Base-by-base conservation (phyloP, 2,797 vertebrate genomes). In the Lithobates pipiens region DNA sequence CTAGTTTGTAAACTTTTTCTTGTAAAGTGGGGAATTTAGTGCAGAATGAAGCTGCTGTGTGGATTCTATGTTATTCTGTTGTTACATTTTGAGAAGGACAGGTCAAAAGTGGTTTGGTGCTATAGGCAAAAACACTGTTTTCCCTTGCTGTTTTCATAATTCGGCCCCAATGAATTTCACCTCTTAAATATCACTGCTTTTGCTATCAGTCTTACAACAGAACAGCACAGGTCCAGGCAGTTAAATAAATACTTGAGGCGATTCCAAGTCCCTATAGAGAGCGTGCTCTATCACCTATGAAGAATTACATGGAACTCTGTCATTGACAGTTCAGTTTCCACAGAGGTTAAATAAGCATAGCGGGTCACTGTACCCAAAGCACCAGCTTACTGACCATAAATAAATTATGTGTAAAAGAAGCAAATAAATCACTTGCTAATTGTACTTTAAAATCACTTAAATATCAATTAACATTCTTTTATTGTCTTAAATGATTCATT, bases 331-430 rank as follows among this genome's bases (percentile, higher is more conserved):
- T 79, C 5, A 81, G 81, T 79, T 87, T 83, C 67, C 68, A 36
- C 44, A 83, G 63, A 87, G 85, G 81, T 87, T 87, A 87, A 83
- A 80, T 42, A 87, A 87, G 85, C 81, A 87, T 8, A 75, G 25
- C 25, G 39, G 85, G 85, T 83, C 76, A 83, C 61, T 50, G 79
- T 50, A 75, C 36, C 50, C 61, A 42, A 50, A 83, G 69, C n/a
- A 75, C 50, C 76, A 27, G 70, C 29, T 63, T 27, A 69, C 32
- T 44, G 63, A 68, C 76, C 73, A 36, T 36, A 76, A 57, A 82
- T 76, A 44, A 34, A 42, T 86, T 50, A 77, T 82, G 76, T 44
- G 85, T 61, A 65, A 44, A 11, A 81, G 39, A 61, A 82, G 65
- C 65, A 77, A 72, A 82, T 65, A 76, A 82, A 86, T 82, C 46